Evolutionary conservation across 2,888 invertebrate genomes (phyloP).

Genomic region (Caenorhabditis sp.): DNA sequence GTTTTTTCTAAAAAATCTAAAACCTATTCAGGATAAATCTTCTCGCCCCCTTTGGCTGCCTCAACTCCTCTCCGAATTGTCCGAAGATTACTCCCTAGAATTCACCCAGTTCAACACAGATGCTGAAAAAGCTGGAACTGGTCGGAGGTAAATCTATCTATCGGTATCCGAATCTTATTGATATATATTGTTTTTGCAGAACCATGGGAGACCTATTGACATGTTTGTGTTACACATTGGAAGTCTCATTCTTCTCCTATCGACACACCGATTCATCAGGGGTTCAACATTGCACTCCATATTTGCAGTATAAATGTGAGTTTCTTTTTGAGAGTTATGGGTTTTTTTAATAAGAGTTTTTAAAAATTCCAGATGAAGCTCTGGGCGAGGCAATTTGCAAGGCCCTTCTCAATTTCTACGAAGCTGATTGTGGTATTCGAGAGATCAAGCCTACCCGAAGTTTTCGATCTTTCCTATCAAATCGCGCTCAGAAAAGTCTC

Average conservation of each 20-base stretch:
- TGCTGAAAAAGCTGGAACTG: constrained; percentile 84
- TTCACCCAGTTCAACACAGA: constrained; percentile 94
- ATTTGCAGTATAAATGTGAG: constrained; percentile 60
- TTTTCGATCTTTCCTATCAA: constrained; percentile 33
- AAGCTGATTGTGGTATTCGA: constrained; percentile 32
- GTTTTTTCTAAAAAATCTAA: neutral
- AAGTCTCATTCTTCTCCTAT: constrained; percentile 65
- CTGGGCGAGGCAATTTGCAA: constrained; percentile 41
- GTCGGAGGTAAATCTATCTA: constrained; percentile 75
- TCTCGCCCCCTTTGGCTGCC: constrained; percentile 83
- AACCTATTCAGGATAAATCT: constrained; percentile 21
- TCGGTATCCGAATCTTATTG: constrained; percentile 10
- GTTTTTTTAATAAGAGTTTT: neutral
- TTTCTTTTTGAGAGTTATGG: too few relatives aligned
- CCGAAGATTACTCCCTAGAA: constrained; percentile 85
- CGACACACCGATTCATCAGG: constrained; percentile 47
- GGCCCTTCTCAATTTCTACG: constrained; percentile 32
- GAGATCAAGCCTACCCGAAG: constrained; percentile 18
- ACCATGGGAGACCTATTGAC: constrained; percentile 61
- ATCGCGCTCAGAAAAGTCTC: constrained; percentile 24
- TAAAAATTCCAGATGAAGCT: constrained; percentile 43
- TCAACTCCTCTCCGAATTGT: constrained; percentile 85
- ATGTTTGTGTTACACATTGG: constrained; percentile 63
- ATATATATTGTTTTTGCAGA: constrained; percentile 18
- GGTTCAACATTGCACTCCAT: constrained; percentile 48